These are phyloP conservation scores for Metallyticus violacea DNA, from an alignment of 2,888 invertebrate species.

Conservation along the genomic window DNA sequence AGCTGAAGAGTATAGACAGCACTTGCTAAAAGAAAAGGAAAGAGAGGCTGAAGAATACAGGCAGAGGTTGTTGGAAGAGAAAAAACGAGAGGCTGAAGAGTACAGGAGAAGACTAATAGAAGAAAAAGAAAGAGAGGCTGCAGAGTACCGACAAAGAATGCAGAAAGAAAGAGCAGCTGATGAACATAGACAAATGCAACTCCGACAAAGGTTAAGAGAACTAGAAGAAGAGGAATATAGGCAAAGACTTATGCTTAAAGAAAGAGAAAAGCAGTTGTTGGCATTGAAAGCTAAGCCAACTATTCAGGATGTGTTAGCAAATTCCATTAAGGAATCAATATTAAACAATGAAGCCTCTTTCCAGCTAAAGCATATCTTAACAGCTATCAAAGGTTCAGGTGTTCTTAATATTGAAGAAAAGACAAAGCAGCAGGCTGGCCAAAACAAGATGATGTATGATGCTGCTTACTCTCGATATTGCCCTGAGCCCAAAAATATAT, in stretches of 20 bases:
- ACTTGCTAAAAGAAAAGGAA: background rate
- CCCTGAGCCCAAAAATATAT: background rate
- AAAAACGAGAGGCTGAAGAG: background rate
- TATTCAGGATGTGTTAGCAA: background rate
- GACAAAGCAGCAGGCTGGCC: background rate
- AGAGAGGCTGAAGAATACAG: background rate
- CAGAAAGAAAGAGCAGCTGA: background rate
- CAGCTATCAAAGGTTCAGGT: background rate
- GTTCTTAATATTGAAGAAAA: background rate
- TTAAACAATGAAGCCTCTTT: background rate
- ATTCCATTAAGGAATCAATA: background rate
- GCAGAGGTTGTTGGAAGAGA: background rate
- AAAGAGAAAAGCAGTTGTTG: background rate
- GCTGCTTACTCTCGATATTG: background rate
- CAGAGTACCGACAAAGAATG: background rate
- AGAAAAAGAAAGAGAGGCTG: background rate
- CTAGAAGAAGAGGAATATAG: background rate
- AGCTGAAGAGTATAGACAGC: background rate
- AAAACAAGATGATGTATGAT: background rate
- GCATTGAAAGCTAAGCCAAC: background rate
- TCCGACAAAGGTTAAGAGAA: background rate
- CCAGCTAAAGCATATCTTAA: background rate
- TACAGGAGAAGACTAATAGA: background rate
- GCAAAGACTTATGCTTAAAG: no score
- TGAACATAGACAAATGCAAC: background rate